Conservation (phyloP, 2,797 vertebrate species). For the Balearica regulorum region DNA sequence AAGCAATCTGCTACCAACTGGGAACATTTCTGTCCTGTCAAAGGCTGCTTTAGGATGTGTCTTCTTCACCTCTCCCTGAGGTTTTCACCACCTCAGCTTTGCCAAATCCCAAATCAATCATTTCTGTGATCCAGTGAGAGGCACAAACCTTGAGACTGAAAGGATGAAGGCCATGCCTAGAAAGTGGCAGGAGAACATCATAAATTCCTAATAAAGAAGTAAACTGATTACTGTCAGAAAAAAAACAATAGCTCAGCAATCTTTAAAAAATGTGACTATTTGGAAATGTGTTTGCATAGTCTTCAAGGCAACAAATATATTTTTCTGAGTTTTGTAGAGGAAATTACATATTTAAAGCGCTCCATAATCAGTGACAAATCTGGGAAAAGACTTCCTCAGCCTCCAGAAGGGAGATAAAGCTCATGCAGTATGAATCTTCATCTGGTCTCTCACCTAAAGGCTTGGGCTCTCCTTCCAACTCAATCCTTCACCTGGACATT, state of each 20-base stretch:
- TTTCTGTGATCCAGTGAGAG: background rate
- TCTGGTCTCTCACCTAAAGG: background rate
- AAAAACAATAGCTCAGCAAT: background rate
- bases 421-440: background rate
- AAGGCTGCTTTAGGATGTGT: background rate
- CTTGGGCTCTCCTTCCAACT: background rate
- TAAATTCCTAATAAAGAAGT: background rate
- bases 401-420: background rate
- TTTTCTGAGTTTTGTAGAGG: background rate
- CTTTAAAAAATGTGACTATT: background rate
- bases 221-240: background rate
- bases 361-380: background rate
- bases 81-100: background rate
- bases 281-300: background rate
- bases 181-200: background rate
- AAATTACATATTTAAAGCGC: background rate
- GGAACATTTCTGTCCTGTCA: background rate
- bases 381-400: background rate
- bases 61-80: background rate
- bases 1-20: background rate
- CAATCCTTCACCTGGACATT: background rate
- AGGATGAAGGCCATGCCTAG: background rate
- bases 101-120: background rate
- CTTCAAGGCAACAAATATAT: background rate
- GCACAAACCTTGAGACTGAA: background rate